Conservation (phyloP, 1,140 invertebrate species). For the Zelostemma sp. region DNA sequence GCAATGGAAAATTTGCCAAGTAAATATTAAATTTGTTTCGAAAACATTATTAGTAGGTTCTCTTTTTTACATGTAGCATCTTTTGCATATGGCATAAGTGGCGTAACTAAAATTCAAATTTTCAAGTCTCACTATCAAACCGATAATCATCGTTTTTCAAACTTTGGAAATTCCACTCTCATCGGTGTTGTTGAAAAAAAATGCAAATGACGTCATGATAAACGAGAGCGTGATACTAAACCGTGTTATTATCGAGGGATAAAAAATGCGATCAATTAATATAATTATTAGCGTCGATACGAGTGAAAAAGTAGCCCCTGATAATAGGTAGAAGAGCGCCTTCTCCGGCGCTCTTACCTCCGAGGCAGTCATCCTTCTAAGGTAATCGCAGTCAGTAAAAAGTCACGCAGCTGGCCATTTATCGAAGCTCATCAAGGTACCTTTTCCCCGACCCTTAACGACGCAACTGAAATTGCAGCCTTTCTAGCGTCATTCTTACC, state of each 20-base stretch:
- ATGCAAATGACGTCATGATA: background rate
- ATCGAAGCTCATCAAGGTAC: conserved; percentile 7
- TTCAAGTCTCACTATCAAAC: too few relatives aligned
- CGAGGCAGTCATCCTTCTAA: conserved; percentile 6
- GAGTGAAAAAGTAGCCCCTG: conserved; percentile 13
- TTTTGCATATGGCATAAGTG: too few relatives aligned
- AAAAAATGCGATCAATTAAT: conserved; percentile 24
- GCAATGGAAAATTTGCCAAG: too few relatives aligned
- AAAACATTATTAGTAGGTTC: too few relatives aligned
- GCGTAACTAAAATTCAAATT: too few relatives aligned
- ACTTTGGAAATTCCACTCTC: too few relatives aligned
- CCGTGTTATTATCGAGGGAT: conserved; percentile 16
- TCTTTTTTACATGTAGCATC: too few relatives aligned
- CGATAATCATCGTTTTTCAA: too few relatives aligned
- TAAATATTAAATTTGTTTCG: too few relatives aligned
- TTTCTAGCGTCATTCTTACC: conserved; percentile 3
- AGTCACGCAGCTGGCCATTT: conserved; percentile 9
- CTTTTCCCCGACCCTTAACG: background rate
- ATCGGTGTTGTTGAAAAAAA: background rate
- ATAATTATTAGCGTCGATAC: conserved; percentile 23
- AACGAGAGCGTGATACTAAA: conserved; percentile 5
- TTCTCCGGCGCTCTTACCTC: background rate
- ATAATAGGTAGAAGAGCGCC: conserved; percentile 9
- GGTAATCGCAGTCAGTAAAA: background rate
- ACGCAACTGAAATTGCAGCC: conserved; percentile 3